Evolutionary conservation across 2,888 invertebrate genomes (phyloP), one percentile per base, ranked within the genome.

Genomic region (Boloria selene): DNA sequence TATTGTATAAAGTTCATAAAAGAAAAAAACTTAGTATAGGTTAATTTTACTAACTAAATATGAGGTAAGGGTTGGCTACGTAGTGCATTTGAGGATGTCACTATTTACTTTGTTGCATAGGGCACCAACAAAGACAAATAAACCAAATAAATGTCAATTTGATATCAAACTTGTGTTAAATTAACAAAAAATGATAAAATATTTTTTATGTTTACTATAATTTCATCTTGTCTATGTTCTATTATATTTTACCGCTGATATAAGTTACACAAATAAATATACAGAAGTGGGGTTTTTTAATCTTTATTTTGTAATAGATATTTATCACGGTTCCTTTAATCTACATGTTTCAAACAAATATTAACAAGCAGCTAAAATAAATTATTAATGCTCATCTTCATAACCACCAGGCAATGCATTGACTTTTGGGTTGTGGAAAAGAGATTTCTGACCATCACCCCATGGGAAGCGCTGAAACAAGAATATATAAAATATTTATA

Each of bases 401-500:
- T 97, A 98, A 68, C 98, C 98, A 70, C 93, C 93, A 65, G 97
- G 97, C 65, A 97, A 93, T 49, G 97, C 91, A 75, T 97, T 97
- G 70, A 91, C 84, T 74, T 95, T 94, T 61, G 96, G 95, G 88
- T 98, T 98, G 93, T 98, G 98, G 94, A 98, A 97, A 69, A 98
- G 91, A 7, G 95, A 93, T 82, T 96, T 95, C 86, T 95, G 95
- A 71, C 98, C 98, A 80, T 98, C 98, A 75, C 98, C 97, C 98
- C 98, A 98, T 64, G 98, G 98, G 93, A 97, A 98, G 73, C 95
- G 94, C 95, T 96, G 90, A 45, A 61, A 44, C 64, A 54, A 63
- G 26, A 22, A 42, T 53, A 53, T 47, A 54, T n/a, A 2, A 53
- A 2, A 53, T 51, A 56, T 51, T 38, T 52, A 17, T 38, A 38